These are phyloP conservation scores for Micronycteris hirsuta DNA, from an alignment of 2,113 vertebrate genomes.

Conservation along the genomic window DNA sequence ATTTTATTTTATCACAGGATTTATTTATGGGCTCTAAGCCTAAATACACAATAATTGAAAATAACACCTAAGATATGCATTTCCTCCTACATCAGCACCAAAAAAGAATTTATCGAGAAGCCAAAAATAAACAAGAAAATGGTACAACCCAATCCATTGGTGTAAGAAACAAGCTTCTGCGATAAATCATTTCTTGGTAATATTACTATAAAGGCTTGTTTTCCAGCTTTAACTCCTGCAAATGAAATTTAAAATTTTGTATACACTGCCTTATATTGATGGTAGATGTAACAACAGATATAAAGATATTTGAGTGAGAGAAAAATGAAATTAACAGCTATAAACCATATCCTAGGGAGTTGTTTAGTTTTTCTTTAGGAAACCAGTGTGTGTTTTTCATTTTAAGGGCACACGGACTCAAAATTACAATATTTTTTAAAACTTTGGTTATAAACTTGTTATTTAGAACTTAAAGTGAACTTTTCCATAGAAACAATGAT, in stretches of 20 bases:
- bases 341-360: not conserved
- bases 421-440: conserved; percentile 30
- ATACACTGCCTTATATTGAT: not conserved
- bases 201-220: not conserved
- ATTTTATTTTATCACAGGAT: not conserved
- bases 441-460: not conserved
- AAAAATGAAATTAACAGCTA: not conserved
- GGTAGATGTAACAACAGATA: not conserved
- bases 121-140: not conserved
- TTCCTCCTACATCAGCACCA: not conserved
- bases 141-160: not conserved
- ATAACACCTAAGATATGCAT: not conserved
- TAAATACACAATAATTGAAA: not conserved
- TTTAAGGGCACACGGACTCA: not conserved
- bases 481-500: conserved; percentile 17
- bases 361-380: not conserved
- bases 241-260: not conserved
- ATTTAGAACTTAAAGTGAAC: conserved; percentile 12
- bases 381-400: not conserved
- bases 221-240: not conserved
- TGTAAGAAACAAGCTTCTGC: not conserved
- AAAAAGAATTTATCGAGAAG: not conserved
- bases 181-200: not conserved
- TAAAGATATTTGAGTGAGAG: not conserved
- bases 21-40: not conserved